Base-by-base conservation (phyloP, 2,888 invertebrate species). In the Tipula lateralis region DNA sequence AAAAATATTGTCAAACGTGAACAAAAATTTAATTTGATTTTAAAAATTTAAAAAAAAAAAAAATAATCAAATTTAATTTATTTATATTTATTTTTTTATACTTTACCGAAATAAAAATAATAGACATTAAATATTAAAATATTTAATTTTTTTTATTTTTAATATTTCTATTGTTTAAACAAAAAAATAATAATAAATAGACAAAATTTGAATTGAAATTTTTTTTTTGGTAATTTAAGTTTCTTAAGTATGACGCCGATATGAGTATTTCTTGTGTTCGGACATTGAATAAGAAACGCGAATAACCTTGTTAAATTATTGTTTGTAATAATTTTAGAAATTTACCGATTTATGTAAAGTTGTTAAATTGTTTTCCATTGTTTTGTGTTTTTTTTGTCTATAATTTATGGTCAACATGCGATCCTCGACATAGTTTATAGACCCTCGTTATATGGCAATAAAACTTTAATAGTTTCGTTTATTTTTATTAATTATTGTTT, bases 241-340 rank as follows among this genome's bases (percentile, higher is more conserved):
- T 44, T 44, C n/a, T 44, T n/a, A n/a, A 66, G 24, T 44, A 50
- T 66, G 19, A 66, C 66, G 66, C 66, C 19, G 19, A 9, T 19
- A 0, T 50, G 19, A 5, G 16, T 19, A 50, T 50, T 66, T 24
- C 0, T 7, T 66, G 24, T 24, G 24, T 24, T 66, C 66, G 66
- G 66, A 66, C 66, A 66, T 66, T 66, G 66, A 66, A n/a, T n/a
- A 66, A 24, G 66, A 44, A 44, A 44, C 44, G 44, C 44, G 44
- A 44, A 24, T 66, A 66, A 24, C 66, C 66, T 66, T 66, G 66
- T 66, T 19, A 66, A 66, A 24, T n/a, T 24, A 66, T 66, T 24
- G 66, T 66, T 66, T 66, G 66, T 66, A 66, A 66, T 66, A 24
- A 24, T 66, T 66, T 66, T 66, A 66, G 66, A 66, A 66, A 66